Evolutionary conservation across 2,113 vertebrate genomes (phyloP).

Genomic region (Taxidea taxus): DNA sequence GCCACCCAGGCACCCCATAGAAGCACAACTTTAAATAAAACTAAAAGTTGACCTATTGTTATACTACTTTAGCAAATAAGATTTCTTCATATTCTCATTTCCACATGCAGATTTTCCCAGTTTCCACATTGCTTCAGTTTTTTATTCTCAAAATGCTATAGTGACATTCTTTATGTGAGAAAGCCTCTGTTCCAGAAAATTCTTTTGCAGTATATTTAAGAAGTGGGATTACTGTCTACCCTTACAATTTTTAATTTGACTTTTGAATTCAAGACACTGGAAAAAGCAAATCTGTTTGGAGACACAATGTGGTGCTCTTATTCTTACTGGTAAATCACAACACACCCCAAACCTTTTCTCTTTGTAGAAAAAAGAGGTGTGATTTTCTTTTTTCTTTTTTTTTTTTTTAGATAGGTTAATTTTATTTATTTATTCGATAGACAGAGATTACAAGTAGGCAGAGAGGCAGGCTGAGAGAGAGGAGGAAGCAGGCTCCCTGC

Average conservation of each 20-base stretch:
- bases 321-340: neutral
- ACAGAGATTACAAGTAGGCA: no score
- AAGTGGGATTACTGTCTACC: neutral
- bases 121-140: neutral
- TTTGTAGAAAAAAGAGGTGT: neutral
- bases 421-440: no score
- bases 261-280: neutral
- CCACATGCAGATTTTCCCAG: neutral
- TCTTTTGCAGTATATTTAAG: neutral
- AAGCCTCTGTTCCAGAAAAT: neutral
- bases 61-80: neutral
- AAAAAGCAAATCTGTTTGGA: neutral
- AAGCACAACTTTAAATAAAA: neutral
- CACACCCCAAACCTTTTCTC: neutral
- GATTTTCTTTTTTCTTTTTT: no score
- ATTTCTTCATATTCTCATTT: neutral
- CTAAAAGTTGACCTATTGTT: neutral
- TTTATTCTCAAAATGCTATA: neutral
- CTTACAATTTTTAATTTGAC: neutral
- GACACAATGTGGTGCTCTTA: neutral
- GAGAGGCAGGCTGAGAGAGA: no score
- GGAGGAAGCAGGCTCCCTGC: no score
- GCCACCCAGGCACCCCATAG: neutral
- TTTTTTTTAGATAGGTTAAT: no score
- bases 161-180: slow-evolving; percentile 25